Base-by-base conservation (phyloP, 2,797 vertebrate species). In the Anolis apletophallus region DNA sequence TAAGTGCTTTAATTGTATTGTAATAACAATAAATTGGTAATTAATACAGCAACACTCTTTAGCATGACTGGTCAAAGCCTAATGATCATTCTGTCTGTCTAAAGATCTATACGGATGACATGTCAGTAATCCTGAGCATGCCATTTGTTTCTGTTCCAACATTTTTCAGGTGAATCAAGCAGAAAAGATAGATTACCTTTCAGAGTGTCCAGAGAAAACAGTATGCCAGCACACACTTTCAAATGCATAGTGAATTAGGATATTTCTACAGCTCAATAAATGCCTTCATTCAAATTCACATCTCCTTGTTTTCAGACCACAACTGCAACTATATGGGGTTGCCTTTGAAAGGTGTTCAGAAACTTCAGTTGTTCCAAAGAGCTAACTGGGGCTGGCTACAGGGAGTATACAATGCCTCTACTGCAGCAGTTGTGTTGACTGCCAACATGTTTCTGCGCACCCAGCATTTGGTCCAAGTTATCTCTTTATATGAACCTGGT, bases 31-130 rank as follows among this genome's bases (percentile, higher is more conserved):
- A 1, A 6, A 82, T 72, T 50, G 8, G 1, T 50, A 83, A 81
- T 90, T 88, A 77, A 46, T 0, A 10, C 52, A 3, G 77, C 85
- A 89, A 64, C 57, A 86, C 81, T 36, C 13, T 52, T 50, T 86
- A 2, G 67, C 67, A 88, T 84, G 0, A 0, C 16, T 17, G 64
- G 26, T 1, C 81, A 90, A 85, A 55, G 55, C 81, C 2, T 1
- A 29, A 29, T 85, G 21, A 83, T 71, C 52, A 86, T 1, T 11
- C 64, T 78, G 46, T 29, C 86, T 11, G 86, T 84, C 32, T 88
- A 81, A 88, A 91, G 59, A 59, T 3, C 88, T 12, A 2, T 67
- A 3, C 12, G 76, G 73, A 61, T 78, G 80, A 91, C 50, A 83
- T 64, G 52, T 50, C 0, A 3, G 75, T 19, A 13, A 23, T 2